Base-by-base conservation (phyloP, 2,888 invertebrate species). In the Pocota personata region DNA sequence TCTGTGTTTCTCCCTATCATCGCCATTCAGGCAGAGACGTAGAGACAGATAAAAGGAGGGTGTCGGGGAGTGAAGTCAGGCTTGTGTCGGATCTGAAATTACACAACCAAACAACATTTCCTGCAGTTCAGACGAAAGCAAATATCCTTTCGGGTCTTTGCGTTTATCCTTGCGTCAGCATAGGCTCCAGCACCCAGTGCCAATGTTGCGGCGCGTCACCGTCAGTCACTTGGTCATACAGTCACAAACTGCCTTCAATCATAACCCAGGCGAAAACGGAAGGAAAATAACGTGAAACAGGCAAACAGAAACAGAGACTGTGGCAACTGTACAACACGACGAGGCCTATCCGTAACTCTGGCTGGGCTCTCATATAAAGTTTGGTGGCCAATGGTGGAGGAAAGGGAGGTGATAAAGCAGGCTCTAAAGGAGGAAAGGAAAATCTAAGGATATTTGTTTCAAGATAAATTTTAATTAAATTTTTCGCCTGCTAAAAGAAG, bases 401-500 rank as follows among this genome's bases (percentile, higher is more conserved):
- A 7, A 27, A 66, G 10, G 48, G 10, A 32, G 30, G 19, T 30
- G 35, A 21, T 6, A 58, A 19, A 35, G 16, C 21, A 16, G 12
- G 3, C 30, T 19, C 3, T 4, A 12, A 24, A 48, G 43, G 40
- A 71, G 21, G 37, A 50, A 67, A 43, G 16, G n/a, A 57, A 57
- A 52, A 72, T 72, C 66, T 52, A 67, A 72, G 78, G 66, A 72
- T 66, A 66, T 77, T 82, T 57, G 60, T 66, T 82, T 52, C 19
- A 58, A 58, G 60, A 83, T 83, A 77, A 67, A 78, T 73, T 83
- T 83, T 83, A 79, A 83, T 83, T 83, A 73, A 83, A 83, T 78
- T 79, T 73, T 60, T 72, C 50, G 37, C 27, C 48, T 57, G 19
- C 57, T 14, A 67, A 62, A 37, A 10, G 37, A 32, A 62, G 55